Evolutionary conservation across 92 coral and sea anemone species (phyloP).

Genomic region (Bergia puertoricense): DNA sequence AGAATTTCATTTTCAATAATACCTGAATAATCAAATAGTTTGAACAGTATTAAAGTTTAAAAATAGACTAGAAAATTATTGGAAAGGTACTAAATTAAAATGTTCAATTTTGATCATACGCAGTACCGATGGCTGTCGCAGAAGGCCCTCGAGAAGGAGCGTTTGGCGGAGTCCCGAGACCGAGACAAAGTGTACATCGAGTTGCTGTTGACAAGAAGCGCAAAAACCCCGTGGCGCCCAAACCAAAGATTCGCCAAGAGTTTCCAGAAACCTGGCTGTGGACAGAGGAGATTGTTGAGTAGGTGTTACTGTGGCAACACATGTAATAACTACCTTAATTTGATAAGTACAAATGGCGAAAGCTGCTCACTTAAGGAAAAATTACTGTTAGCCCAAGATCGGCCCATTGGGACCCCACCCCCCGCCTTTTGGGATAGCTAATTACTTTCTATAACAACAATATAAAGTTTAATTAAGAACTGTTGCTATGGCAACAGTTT

Average conservation of each 20-base stretch:
- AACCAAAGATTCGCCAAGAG: slow-evolving; percentile 23
- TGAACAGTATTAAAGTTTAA: neutral
- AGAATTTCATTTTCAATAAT: no score
- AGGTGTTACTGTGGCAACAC: slow-evolving; percentile 20
- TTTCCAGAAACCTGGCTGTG: slow-evolving; percentile 48
- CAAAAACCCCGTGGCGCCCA: neutral
- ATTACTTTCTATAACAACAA: no score
- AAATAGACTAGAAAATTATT: neutral
- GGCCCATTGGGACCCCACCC: no score
- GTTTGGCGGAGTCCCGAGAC: neutral
- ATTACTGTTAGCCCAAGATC: no score
- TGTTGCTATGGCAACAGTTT: no score
- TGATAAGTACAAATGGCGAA: neutral
- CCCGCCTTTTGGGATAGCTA: no score
- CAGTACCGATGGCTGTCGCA: slow-evolving; percentile 4
- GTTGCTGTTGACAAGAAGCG: neutral
- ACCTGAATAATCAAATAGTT: no score
- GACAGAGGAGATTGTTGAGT: slow-evolving; percentile 47
- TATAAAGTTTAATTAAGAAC: no score
- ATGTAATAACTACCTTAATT: neutral
- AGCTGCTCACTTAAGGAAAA: neutral
- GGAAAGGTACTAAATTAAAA: neutral
- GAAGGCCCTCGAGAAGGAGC: neutral
- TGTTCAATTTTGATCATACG: neutral
- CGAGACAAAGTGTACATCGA: neutral